Percentiles rank a stretch among this genome's conserved stretches.
These are phyloP conservation scores for Phaedon cochleariae DNA, from an alignment of 2,888 invertebrate species.

Conservation along the genomic window DNA sequence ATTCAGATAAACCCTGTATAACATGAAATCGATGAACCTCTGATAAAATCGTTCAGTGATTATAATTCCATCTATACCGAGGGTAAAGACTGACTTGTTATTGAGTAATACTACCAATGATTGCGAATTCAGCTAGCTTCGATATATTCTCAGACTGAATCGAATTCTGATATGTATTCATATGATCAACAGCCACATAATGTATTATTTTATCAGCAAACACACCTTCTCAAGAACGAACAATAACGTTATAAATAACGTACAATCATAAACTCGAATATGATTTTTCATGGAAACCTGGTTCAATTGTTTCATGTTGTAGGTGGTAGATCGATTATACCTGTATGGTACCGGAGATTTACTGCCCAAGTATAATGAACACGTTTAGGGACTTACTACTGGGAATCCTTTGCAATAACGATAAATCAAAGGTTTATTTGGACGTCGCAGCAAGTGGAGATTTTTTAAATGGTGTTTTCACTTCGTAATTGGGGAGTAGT, in stretches of 20 bases:
- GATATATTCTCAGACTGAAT: background rate
- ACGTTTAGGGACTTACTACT: slow-evolving; percentile 20
- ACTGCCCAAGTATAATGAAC: slow-evolving; percentile 22
- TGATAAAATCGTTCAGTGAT: too few relatives aligned
- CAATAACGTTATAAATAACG: slow-evolving; percentile 29
- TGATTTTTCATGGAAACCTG: slow-evolving; percentile 25
- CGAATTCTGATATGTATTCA: background rate
- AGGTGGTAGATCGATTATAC: slow-evolving; percentile 32
- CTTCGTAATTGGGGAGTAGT: background rate
- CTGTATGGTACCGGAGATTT: slow-evolving; percentile 23
- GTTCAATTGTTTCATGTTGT: slow-evolving; percentile 29
- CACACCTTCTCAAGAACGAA: slow-evolving; percentile 16
- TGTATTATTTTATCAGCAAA: slow-evolving; percentile 23
- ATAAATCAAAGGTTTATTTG: slow-evolving; percentile 21
- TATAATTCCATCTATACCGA: too few relatives aligned
- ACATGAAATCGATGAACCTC: too few relatives aligned
- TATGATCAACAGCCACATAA: slow-evolving; percentile 4
- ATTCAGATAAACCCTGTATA: too few relatives aligned
- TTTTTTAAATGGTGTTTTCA: background rate
- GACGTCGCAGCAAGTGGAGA: background rate
- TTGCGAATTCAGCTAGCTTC: too few relatives aligned
- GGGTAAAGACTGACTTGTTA: too few relatives aligned
- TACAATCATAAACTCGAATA: slow-evolving; percentile 15
- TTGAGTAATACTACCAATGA: too few relatives aligned
- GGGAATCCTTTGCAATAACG: background rate